Evolutionary conservation across 2,888 invertebrate species (phyloP), one percentile per base, ranked within the genome.

Genomic region (Drosophila algonquin): DNA sequence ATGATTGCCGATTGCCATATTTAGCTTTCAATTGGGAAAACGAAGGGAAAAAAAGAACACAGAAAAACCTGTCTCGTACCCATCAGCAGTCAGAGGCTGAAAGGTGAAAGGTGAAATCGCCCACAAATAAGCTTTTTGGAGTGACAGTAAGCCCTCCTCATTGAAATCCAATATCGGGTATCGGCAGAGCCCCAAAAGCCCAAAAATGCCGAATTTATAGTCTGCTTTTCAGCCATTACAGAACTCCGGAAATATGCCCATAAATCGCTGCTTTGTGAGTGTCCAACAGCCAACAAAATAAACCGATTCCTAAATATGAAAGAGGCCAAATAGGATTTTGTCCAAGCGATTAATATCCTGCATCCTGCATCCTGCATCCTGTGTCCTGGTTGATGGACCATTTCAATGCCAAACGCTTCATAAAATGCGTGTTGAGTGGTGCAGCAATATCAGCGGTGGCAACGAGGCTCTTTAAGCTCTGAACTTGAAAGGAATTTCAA

Each of bases 171-270:
- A n/a, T 40, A 40, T 14, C 40, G n/a, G 2, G 2, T 4, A 24
- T 24, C n/a, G n/a, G 14, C 14, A 14, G 40, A 6, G 44, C 21
- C 69, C 48, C 57, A 35, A 57, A 69, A 6, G 44, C 21, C 69
- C 48, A 50, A 35, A 57, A 69, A 50, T 51, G 45, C 69, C 32
- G 9, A 67, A 67, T 68, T 50, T 69, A 67, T 57, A 67, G 69
- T 35, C 40, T 50, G 30, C 69, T 67, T 45, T 21, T 56, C 12
- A 27, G 56, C 16, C 32, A 46, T 32, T 14, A 40, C 14, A 40
- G 1, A 40, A 14, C 45, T 35, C 6, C 27, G 18, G 57, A 32
- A 32, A 10, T 24, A 24, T 27, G 24, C 18, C 12, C 21, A 24
- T 68, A 68, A 65, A 67, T 68, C 44, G 32, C 18, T n/a, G 53